Percentiles rank a stretch among this genome's conserved stretches.
Evolutionary conservation across 2,113 vertebrate genomes (phyloP).

Genomic region (Malurus melanocephalus): DNA sequence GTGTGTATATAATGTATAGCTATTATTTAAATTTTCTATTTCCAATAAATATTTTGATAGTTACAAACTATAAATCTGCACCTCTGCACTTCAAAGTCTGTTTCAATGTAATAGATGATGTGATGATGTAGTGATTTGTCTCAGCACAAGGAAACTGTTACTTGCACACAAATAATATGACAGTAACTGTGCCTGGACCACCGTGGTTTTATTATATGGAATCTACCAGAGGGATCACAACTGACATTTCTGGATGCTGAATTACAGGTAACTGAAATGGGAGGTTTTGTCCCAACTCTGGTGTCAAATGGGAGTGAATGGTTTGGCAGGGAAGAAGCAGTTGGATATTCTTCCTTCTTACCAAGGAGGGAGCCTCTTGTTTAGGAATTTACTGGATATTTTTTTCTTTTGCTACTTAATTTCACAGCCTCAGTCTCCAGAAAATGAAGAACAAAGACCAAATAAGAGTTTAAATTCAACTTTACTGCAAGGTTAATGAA

Average conservation of each 20-base stretch:
- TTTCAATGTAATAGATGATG: background rate
- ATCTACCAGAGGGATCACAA: background rate
- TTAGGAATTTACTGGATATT: background rate
- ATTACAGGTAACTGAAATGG: background rate
- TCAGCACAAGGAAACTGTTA: background rate
- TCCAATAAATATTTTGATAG: conserved; percentile 65
- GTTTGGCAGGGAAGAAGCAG: background rate
- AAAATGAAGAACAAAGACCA: background rate
- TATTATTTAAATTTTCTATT: conserved; percentile 25
- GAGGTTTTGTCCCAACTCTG: background rate
- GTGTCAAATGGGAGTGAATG: background rate
- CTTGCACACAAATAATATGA: background rate
- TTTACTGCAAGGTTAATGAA: conserved; percentile 27
- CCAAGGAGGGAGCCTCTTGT: background rate
- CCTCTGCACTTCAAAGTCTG: background rate
- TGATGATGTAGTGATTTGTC: background rate
- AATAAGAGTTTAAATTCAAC: background rate
- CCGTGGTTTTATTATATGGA: background rate
- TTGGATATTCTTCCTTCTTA: background rate
- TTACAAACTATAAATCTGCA: background rate
- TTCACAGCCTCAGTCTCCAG: background rate
- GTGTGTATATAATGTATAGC: conserved; percentile 43
- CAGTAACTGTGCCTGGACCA: background rate
- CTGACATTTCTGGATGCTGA: background rate
- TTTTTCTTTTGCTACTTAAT: background rate